Conservation (phyloP, 2,888 invertebrate genomes). For the Dorcus hopei region DNA sequence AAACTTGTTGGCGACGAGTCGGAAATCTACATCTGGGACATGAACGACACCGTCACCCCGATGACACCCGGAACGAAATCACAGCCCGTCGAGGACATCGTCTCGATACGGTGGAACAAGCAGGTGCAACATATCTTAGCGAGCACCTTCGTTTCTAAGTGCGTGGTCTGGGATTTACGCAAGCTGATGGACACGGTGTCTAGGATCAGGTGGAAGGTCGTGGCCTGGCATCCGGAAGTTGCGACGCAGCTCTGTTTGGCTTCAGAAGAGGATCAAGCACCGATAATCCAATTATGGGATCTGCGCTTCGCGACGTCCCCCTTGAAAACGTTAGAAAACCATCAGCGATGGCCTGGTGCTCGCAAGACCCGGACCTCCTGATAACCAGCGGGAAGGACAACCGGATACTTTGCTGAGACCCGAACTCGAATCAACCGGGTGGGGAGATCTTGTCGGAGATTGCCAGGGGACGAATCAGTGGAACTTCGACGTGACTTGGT, state of each 20-base stretch:
- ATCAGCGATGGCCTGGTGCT: slow-evolving; percentile 86
- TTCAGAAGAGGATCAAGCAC: slow-evolving; percentile 91
- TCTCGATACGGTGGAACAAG: slow-evolving; percentile 90
- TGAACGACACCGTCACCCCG: slow-evolving; percentile 83
- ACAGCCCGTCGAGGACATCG: slow-evolving; percentile 87
- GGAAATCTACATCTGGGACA: slow-evolving; percentile 96
- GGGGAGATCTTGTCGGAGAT: slow-evolving; percentile 82
- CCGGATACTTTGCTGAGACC: slow-evolving; percentile 91
- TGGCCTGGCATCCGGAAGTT: slow-evolving; percentile 93
- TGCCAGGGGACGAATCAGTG: slow-evolving; percentile 81
- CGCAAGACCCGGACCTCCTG: slow-evolving; percentile 81
- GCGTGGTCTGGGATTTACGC: slow-evolving; percentile 93
- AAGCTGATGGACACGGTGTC: slow-evolving; percentile 76
- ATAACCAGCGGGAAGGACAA: slow-evolving; percentile 92
- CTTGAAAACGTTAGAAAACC: slow-evolving; percentile 78
- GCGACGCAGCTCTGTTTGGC: slow-evolving; percentile 93
- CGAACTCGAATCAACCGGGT: slow-evolving; percentile 70
- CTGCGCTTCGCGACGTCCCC: slow-evolving; percentile 83
- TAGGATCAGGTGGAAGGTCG: slow-evolving; percentile 81
- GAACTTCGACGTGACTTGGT: slow-evolving; percentile 92
- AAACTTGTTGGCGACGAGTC: slow-evolving; percentile 91
- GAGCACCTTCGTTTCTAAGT: slow-evolving; percentile 85
- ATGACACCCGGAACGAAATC: slow-evolving; percentile 92
- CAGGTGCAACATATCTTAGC: slow-evolving; percentile 96
- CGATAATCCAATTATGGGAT: slow-evolving; percentile 93